phyloP scores from a whole-genome alignment of 2,888 invertebrate genomes.

The Bembecia ichneumoniformis region DNA sequence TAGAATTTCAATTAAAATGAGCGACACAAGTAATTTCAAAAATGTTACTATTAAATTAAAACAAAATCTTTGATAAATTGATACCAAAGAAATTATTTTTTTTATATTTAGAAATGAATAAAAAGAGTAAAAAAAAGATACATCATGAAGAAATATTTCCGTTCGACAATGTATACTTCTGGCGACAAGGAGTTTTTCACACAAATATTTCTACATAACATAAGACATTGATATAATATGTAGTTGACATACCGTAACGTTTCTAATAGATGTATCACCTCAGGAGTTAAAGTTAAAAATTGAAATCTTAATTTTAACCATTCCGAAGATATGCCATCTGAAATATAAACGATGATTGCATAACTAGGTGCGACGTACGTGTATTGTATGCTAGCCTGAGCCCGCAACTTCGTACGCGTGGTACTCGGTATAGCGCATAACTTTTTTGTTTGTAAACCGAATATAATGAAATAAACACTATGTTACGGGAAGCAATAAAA shows the following conservation, averaged over 20 bases:
- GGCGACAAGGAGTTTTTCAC: not conserved
- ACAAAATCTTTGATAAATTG: too few relatives aligned
- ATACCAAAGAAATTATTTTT: too few relatives aligned
- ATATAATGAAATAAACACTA: too few relatives aligned
- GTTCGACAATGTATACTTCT: not conserved
- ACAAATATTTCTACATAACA: constrained; percentile 65
- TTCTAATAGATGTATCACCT: constrained; percentile 78
- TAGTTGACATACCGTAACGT: constrained; percentile 71
- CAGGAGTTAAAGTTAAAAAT: constrained; percentile 78
- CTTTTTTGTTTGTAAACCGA: too few relatives aligned
- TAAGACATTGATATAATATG: constrained; percentile 19
- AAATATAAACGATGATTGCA: constrained; percentile 23
- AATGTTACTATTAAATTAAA: too few relatives aligned
- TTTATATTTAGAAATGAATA: too few relatives aligned
- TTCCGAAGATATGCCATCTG: constrained; percentile 80
- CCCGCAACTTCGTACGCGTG: too few relatives aligned
- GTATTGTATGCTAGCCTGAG: not conserved
- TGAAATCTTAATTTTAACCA: constrained; percentile 87
- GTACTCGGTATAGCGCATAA: not conserved
- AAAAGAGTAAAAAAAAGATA: not conserved
- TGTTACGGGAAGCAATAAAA: too few relatives aligned
- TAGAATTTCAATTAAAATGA: too few relatives aligned
- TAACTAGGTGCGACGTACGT: not conserved
- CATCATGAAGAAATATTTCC: constrained; percentile 62
- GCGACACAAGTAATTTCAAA: too few relatives aligned